A percentile compares a stretch with the other conserved stretches of the same genome.
Evolutionary conservation across 1,140 invertebrate genomes (phyloP).

Genomic region (Mamestra configurata): DNA sequence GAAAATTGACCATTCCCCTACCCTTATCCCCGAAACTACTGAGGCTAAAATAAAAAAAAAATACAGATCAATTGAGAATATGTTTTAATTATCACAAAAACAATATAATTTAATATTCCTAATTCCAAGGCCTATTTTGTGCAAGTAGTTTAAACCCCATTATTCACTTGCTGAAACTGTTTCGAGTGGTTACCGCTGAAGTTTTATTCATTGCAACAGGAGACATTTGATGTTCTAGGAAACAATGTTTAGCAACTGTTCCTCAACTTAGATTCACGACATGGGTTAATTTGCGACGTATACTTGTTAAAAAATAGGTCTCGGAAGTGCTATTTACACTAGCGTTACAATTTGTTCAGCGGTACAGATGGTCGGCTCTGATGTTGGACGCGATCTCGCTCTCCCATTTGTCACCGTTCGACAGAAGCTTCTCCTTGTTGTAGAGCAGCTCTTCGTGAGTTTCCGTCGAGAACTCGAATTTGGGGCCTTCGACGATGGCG

Average conservation of each 20-base stretch:
- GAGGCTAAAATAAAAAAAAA: conserved; percentile 20
- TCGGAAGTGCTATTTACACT: conserved; percentile 64
- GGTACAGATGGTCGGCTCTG: conserved; percentile 98
- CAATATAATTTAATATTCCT: conserved; percentile 77
- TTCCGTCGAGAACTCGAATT: conserved; percentile 99
- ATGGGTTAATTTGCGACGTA: too few species aligned
- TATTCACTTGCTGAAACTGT: too few species aligned
- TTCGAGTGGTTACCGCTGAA: too few species aligned
- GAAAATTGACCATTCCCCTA: too few species aligned
- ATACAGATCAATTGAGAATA: conserved; percentile 63
- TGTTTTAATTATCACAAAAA: conserved; percentile 77
- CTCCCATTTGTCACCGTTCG: conserved; percentile 99
- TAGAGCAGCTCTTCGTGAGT: conserved; percentile 99
- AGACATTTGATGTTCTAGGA: too few species aligned
- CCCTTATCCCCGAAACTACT: too few species aligned
- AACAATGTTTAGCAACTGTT: too few species aligned
- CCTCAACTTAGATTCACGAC: too few species aligned
- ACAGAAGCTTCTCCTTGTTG: conserved; percentile 99
- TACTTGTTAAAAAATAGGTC: conserved; percentile 69
- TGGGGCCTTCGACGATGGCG: conserved; percentile 99
- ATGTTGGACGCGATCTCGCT: conserved; percentile 99
- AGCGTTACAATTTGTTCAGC: conserved; percentile 89
- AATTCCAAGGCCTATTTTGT: conserved; percentile 69
- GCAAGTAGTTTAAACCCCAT: too few species aligned
- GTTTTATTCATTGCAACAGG: too few species aligned